phyloP scores from a whole-genome alignment of 2,113 vertebrate genomes.

The Cyphomyrus discorhynchus region DNA sequence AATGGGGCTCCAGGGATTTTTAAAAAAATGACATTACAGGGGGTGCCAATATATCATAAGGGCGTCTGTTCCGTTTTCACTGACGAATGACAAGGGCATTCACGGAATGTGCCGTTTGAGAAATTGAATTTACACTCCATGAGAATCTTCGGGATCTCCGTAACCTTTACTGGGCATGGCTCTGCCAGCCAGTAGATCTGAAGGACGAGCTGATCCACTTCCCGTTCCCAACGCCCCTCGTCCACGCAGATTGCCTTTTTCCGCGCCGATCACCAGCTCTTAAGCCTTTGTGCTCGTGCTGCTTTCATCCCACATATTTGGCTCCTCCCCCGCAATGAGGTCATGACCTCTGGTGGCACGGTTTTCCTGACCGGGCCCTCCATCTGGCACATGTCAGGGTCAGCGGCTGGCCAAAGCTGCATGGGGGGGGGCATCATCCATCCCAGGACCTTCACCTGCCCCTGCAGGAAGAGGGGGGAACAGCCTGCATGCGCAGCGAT shows the following conservation, averaged over 20 bases:
- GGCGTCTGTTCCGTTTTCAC: neutral
- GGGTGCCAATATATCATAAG: neutral
- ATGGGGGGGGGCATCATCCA: neutral
- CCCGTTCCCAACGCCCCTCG: neutral
- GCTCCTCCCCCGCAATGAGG: neutral
- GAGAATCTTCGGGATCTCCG: neutral
- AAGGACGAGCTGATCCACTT: neutral
- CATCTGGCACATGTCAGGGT: slow-evolving; percentile 15
- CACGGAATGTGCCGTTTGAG: neutral
- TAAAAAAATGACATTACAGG: neutral
- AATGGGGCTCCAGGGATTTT: neutral
- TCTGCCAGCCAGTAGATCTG: neutral
- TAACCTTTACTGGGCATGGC: neutral
- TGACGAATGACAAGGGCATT: neutral
- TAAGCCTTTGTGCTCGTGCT: neutral
- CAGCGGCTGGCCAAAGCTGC: neutral
- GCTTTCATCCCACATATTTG: neutral
- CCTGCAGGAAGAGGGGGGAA: neutral
- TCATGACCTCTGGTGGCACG: neutral
- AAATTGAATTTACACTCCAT: neutral
- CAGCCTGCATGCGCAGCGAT: neutral
- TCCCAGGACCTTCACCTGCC: neutral
- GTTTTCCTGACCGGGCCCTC: neutral
- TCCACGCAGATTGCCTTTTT: neutral
- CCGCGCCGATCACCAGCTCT: neutral